Evolutionary conservation across 37 sponge, comb jelly and placozoan genomes (phyloP), one percentile per base, ranked within the genome.

Genomic region (Bolinopsis microptera): DNA sequence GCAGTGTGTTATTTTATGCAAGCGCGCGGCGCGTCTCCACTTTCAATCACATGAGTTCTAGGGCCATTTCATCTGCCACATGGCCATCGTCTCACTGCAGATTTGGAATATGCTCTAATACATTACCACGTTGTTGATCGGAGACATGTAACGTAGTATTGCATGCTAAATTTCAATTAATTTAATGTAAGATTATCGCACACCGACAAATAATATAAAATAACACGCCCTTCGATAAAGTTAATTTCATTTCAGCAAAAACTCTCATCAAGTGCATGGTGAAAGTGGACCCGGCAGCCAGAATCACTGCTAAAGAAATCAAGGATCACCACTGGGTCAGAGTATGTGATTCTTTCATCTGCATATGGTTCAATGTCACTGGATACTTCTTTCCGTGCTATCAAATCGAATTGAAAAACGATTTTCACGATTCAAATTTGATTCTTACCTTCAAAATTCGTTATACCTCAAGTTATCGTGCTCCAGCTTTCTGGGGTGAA

Each of bases 261-360:
- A 83, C 93, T 18, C 94, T 98, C 82, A 94, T 98, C 0, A 41
- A 67, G 34, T 94, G 94, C 22, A 98, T 98, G 97, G 82, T 98
- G 86, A 69, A 95, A 69, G 96, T 96, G 38, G 95, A 95, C 72
- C 95, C 98, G 0, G 94, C 94, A 0, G 69, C 68, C 27, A 92
- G 98, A 28, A 75, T 94, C n/a, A 95, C 96, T 39, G 97, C 96
- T 18, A 94, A 95, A 48, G 96, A 95, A 76, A 95, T 98, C 25
- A 76, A 93, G 69, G 95, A 96, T 80, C 96, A 98, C 69, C 67
- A 94, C 33, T 98, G 98, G 98, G 94, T 98, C 38, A 95, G 88
- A 32, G 98, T 98, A 83, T 95, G 94, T 93, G 22, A 28, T 39
- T 72, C 2, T n/a, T n/a, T n/a, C n/a, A n/a, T n/a, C n/a, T n/a